These are phyloP conservation scores for Ganaspis brasiliensis DNA, from an alignment of 2,888 invertebrate species.

Conservation along the genomic window DNA sequence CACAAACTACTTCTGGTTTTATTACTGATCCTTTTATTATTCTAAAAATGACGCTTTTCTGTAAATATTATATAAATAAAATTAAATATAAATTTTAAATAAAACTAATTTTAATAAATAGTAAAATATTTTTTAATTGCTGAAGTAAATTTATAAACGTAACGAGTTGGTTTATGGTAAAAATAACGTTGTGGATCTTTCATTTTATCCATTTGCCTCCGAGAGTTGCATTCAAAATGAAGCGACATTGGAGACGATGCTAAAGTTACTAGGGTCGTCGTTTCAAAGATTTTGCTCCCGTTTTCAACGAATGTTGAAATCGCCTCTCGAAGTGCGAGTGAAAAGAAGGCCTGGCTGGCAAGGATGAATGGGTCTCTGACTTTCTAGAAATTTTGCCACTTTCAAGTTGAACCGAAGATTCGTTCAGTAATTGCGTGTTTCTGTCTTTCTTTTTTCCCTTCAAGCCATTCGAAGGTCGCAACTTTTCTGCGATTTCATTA, in stretches of 20 bases:
- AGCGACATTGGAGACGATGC: neutral
- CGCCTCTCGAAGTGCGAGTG: neutral
- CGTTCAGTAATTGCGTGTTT: conserved; percentile 48
- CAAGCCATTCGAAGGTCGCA: conserved; percentile 22
- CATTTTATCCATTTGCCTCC: neutral
- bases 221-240: neutral
- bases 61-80: too few species aligned
- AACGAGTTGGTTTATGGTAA: neutral
- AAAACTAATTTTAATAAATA: neutral
- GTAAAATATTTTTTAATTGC: neutral
- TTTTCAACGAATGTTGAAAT: conserved; percentile 11
- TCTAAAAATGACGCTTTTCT: too few species aligned
- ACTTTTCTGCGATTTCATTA: conserved; percentile 41
- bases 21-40: too few species aligned
- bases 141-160: neutral
- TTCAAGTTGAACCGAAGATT: conserved; percentile 48
- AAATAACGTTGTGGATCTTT: conserved; percentile 25
- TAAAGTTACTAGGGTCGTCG: conserved; percentile 3
- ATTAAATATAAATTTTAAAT: neutral
- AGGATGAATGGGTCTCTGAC: conserved; percentile 57
- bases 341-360: conserved; percentile 19
- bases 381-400: conserved; percentile 70
- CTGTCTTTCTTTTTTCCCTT: conserved; percentile 34
- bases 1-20: too few species aligned
- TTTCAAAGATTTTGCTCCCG: conserved; percentile 34